Percentiles rank a stretch among this genome's conserved stretches.
phyloP scores from a whole-genome alignment of 2,888 invertebrate genomes.

The Eumacrocentrus americanus region DNA sequence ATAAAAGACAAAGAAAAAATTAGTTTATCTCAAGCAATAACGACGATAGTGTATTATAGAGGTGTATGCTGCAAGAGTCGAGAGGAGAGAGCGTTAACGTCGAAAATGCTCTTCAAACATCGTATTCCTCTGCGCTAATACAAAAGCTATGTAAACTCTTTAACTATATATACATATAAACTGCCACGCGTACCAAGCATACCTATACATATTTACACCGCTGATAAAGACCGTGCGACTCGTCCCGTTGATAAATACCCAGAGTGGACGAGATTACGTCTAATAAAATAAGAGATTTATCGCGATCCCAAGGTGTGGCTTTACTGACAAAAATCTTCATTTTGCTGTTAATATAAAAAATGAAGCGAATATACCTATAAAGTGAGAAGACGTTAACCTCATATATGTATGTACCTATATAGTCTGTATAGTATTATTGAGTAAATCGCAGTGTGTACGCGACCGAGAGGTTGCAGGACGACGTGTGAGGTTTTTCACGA shows the following conservation, averaged over 20 bases:
- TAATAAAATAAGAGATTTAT: neutral
- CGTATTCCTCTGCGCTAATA: conserved; percentile 13
- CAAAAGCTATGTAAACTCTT: conserved; percentile 9
- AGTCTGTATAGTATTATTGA: no score
- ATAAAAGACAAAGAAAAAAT: conserved; percentile 32
- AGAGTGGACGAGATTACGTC: neutral
- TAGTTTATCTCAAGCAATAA: conserved; percentile 15
- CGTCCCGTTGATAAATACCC: neutral
- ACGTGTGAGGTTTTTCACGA: conserved; percentile 57
- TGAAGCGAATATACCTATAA: no score
- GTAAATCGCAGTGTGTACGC: no score
- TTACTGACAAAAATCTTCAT: conserved; percentile 11
- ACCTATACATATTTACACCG: neutral
- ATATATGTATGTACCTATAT: no score
- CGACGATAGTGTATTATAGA: neutral
- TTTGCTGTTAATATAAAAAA: no score
- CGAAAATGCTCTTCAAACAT: conserved; percentile 3
- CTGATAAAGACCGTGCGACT: conserved; percentile 5
- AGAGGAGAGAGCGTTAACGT: neutral
- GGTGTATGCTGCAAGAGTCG: neutral
- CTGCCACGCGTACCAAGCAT: neutral
- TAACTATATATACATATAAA: neutral
- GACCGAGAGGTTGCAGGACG: no score
- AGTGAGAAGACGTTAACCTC: no score
- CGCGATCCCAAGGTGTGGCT: neutral